These are phyloP conservation scores for Lasaia peninsularis DNA, from an alignment of 1,140 invertebrate species.

Conservation along the genomic window DNA sequence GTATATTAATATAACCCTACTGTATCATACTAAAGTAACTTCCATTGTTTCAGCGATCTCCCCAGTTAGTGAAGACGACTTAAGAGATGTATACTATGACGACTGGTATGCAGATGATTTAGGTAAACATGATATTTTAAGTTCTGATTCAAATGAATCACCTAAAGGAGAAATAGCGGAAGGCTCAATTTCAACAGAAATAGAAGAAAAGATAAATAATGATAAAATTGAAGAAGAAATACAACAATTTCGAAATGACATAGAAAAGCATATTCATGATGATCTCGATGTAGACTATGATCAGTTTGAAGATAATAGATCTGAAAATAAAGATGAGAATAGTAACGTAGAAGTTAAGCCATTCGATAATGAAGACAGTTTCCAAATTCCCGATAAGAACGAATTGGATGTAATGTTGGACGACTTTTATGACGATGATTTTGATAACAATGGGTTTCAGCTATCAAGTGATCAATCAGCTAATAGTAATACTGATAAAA, in stretches of 20 bases:
- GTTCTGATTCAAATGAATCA: background rate
- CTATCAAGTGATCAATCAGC: background rate
- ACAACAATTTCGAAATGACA: slow-evolving; percentile 15
- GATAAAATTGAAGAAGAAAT: slow-evolving; percentile 22
- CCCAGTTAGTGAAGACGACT: background rate
- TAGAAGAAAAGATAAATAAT: slow-evolving; percentile 13
- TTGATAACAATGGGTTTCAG: background rate
- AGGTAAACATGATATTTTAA: background rate
- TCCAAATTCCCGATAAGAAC: background rate
- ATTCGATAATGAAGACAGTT: slow-evolving; percentile 11
- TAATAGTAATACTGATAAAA: background rate
- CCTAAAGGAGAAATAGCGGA: background rate
- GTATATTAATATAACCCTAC: too few species aligned
- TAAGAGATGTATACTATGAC: slow-evolving; percentile 13
- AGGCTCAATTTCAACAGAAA: background rate
- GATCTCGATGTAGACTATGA: slow-evolving; percentile 36
- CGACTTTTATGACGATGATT: slow-evolving; percentile 16
- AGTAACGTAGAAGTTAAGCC: slow-evolving; percentile 1
- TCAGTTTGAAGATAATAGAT: slow-evolving; percentile 58
- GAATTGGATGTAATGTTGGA: background rate
- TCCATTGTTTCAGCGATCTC: slow-evolving; percentile 18
- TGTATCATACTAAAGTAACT: background rate
- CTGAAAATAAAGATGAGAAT: slow-evolving; percentile 32
- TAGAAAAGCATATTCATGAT: background rate
- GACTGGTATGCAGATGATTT: slow-evolving; percentile 17